Evolutionary conservation across 2,113 vertebrate species (phyloP), one percentile per base, ranked within the genome.

Genomic region (Takifugu bimaculatus): DNA sequence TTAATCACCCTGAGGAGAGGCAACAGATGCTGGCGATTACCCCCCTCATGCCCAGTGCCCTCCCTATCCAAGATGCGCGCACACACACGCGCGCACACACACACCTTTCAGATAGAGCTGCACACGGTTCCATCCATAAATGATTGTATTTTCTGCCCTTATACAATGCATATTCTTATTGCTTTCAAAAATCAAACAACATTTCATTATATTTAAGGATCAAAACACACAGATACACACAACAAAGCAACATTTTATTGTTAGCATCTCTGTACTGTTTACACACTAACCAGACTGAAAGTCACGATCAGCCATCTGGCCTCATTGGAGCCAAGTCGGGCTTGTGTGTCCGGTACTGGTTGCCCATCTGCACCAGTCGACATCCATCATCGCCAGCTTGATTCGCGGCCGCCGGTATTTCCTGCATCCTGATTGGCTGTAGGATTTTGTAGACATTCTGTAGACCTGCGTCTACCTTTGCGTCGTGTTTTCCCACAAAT

Each of bases 1-100:
- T 85, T 83, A 81, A 87, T 86, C 60, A 60, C 77, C 51, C 47
- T 70, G 63, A 78, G 63, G 77, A 82, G 69, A 85, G 77, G 76
- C 75, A 84, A 82, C 86, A 88, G 86, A 88, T 89, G 88, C 81
- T 85, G 54, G 54, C 77, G 80, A 89, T 87, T 84, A 68, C 78
- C 26, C 51, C 85, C 78, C 78, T 74, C 70, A 67, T 47, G 69
- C 49, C 39, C 27, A 65, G 66, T 63, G 74, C 66, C 68, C 66
- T 54, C 59, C 72, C 47, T 4, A 14, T 29, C 27, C 2, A 1
- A 15, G 47, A 60, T 64, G 68, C 1, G 49, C 57, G 71, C 67
- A 62, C 54, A 53, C 4, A 9, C 29, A 60, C 1, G 44, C 29
- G 4, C 10, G 7, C 0, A 2, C n/a, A 71, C 26, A 9, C 44